Evolutionary conservation across 2,888 invertebrate genomes (phyloP).

Genomic region (Paralinhomoeus sp.): DNA sequence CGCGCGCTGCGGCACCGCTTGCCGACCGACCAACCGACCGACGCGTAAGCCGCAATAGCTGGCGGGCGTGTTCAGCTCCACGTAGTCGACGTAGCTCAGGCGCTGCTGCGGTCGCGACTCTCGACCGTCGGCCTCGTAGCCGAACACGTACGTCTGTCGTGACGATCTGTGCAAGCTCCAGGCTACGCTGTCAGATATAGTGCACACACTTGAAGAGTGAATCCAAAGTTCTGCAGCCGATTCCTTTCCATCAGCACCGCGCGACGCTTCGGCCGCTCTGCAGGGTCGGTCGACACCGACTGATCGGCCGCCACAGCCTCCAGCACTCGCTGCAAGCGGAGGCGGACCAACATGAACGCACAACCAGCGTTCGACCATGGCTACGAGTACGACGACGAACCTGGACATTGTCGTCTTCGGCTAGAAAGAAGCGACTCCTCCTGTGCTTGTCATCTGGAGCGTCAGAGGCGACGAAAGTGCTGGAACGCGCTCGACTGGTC

Average conservation of each 20-base stretch:
- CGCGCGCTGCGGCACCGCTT: background rate
- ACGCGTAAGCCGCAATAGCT: slow-evolving; percentile 76
- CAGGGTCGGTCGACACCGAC: slow-evolving; percentile 45
- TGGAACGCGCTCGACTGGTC: too few species aligned
- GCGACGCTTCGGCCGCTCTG: slow-evolving; percentile 62
- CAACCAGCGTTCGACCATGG: too few species aligned
- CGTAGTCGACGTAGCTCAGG: slow-evolving; percentile 88
- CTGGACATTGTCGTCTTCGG: too few species aligned
- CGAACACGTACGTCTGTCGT: slow-evolving; percentile 63
- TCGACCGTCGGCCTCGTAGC: slow-evolving; percentile 55
- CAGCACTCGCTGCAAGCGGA: slow-evolving; percentile 26
- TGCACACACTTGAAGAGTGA: slow-evolving; percentile 59
- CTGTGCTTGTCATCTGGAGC: too few species aligned
- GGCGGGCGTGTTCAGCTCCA: slow-evolving; percentile 73
- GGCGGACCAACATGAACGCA: too few species aligned
- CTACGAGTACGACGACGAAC: too few species aligned
- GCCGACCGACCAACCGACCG: too few species aligned
- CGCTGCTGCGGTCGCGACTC: slow-evolving; percentile 79
- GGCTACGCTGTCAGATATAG: too few species aligned
- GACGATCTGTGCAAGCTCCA: too few species aligned
- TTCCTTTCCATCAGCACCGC: slow-evolving; percentile 59
- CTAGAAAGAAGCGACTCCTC: too few species aligned
- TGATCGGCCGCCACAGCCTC: slow-evolving; percentile 50
- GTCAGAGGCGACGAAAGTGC: too few species aligned
- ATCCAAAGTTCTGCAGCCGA: slow-evolving; percentile 69